A percentile compares a stretch with the other conserved stretches of the same genome.
Evolutionary conservation across 1,140 invertebrate genomes (phyloP).

Genomic region (Drosophila santomea): DNA sequence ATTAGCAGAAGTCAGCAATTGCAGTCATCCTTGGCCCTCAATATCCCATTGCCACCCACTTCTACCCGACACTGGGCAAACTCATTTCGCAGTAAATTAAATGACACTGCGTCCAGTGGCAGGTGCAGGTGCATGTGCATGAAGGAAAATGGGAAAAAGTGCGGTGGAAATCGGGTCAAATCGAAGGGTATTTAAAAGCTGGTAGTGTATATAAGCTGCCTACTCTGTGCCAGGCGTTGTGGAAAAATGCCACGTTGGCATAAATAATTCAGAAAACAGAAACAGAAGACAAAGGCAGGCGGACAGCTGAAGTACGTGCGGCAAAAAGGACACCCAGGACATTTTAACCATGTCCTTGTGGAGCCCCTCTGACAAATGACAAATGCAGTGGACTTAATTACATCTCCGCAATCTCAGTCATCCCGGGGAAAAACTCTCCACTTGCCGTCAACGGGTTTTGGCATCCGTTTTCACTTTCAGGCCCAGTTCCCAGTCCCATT

Average conservation of each 20-base stretch:
- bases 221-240: not conserved
- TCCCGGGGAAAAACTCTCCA: conserved; percentile 16
- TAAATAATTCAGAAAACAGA: conserved; percentile 52
- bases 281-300: conserved; percentile 24
- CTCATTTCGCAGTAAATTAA: conserved; percentile 66
- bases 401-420: conserved; percentile 27
- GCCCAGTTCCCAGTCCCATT: not conserved
- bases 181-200: conserved; percentile 16
- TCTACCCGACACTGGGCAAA: conserved; percentile 38
- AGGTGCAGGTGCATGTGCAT: conserved; percentile 23
- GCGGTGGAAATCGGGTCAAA: conserved; percentile 30
- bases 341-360: conserved; percentile 36
- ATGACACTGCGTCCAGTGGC: conserved; percentile 35
- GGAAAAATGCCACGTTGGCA: conserved; percentile 20
- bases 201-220: not conserved
- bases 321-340: conserved; percentile 33
- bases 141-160: not conserved
- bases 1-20: conserved; percentile 60
- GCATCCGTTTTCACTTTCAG: conserved; percentile 40
- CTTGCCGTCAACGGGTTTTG: conserved; percentile 43
- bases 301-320: conserved; percentile 29
- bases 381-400: conserved; percentile 51
- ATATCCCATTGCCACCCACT: not conserved
- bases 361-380: conserved; percentile 31
- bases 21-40: conserved; percentile 23